A percentile compares a stretch with the other conserved stretches of the same genome.
Conservation (phyloP, 2,113 vertebrate genomes). For the Mirza zaza region DNA sequence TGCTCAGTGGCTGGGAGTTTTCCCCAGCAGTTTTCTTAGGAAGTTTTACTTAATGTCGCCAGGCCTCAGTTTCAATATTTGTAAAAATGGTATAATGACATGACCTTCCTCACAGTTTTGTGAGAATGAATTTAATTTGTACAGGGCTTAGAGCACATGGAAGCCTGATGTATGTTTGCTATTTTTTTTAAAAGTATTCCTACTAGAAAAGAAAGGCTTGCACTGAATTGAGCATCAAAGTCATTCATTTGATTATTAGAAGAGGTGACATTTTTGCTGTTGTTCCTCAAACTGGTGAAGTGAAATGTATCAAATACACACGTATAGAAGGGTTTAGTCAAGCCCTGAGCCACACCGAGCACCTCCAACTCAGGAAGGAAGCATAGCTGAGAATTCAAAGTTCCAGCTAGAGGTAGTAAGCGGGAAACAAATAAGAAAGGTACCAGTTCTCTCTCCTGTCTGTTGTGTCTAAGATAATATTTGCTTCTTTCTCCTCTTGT, state of each 20-base stretch:
- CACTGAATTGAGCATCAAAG: not conserved
- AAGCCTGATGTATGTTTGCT: not conserved
- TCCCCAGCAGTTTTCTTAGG: not conserved
- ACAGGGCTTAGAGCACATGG: not conserved
- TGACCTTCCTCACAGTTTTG: not conserved
- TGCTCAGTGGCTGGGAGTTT: rapidly evolving
- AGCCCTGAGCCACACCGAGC: rapidly evolving
- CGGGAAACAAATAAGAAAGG: not conserved
- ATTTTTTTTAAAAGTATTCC: not conserved
- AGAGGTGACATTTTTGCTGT: not conserved
- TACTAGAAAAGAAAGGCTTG: not conserved
- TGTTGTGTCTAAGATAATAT: not conserved
- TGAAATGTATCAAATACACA: not conserved
- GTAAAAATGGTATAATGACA: not conserved
- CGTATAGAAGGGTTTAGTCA: not conserved
- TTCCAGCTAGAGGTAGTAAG: not conserved
- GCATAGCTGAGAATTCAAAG: not conserved
- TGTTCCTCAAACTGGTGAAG: not conserved
- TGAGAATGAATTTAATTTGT: not conserved
- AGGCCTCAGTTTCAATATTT: not conserved
- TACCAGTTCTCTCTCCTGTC: not conserved
- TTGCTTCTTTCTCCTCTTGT: not conserved
- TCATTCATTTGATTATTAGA: not conserved
- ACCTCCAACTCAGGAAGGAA: not conserved
- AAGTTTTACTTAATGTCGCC: not conserved